Base-by-base conservation (phyloP, 2,888 invertebrate genomes). In the Tiliacea citrago region DNA sequence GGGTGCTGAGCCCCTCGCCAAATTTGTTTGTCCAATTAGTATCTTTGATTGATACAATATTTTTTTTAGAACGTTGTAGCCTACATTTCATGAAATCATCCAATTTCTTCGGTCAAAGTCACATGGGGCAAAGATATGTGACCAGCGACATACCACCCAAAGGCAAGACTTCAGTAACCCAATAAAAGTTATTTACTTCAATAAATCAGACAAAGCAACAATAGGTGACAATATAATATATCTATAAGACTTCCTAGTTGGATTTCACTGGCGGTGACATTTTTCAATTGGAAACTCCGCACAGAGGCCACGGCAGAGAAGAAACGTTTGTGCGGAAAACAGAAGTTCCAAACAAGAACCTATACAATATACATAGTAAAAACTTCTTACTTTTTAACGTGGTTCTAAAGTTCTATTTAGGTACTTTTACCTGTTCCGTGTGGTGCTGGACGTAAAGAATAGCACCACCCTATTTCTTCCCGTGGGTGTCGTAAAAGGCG, bases 221-320 rank as follows among this genome's bases (percentile, higher is more conserved):
- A 77, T 42, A 75, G 35, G 12, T 29, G 21, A 57, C 53, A 75
- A 74, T 57, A 62, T 77, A n/a, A 29, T 29, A 29, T 2, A 76
- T 74, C 60, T 66, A 47, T 62, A 58, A 74, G 53, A 47, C 39
- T 81, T 66, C 35, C 57, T 47, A 66, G 68, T 68, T 67, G 58
- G 63, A 78, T 78, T 73, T 77, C 61, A 66, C 79, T 78, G 76
- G 16, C 18, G 51, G 39, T 83, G 81, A 85, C 83, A 78, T 75
- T 77, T 87, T 83, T 62, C 86, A 75, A 78, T 79, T 70, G 85
- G 55, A 77, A 84, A 77, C 73, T 77, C 72, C 51, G 63, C 65
- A 81, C 66, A 63, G 62, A 75, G 21, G 24, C 47, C 29, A 29
- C 18, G 2, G 39, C n/a, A 66, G 57, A 69, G 79, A 77, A 72